Base-by-base conservation (phyloP, 1,140 invertebrate genomes). In the Trachymyrmex septentrionalis region DNA sequence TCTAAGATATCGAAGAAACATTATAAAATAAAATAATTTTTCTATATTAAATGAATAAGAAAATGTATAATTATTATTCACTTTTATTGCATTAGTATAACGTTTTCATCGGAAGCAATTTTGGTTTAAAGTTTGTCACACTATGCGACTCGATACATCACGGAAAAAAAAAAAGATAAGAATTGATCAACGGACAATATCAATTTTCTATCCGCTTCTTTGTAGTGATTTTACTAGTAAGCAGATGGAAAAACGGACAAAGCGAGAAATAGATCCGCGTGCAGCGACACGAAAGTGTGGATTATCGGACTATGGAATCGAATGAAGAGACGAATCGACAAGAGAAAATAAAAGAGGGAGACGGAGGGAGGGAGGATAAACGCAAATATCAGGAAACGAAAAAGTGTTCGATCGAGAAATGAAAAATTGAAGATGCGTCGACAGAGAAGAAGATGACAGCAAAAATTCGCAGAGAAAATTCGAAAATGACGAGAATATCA, bases 361-460 rank as follows among this genome's bases (percentile, higher is more conserved):
- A 48, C 21, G 3, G 34, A 64, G 24, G 16, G 30, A 27, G 16
- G 16, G 66, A 24, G 63, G 16, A 21, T 7, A 57, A 69, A 61
- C 30, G 71, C 72, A 66, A 84, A 73, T 75, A 61, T 85, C 57
- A 85, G 61, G 24, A 66, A 84, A 75, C 57, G 81, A 84, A 77
- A 85, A 64, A 77, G 82, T 57, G 59, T 12, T 38, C 71, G 73
- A 77, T 66, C 59, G 72, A 77, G 61, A 85, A 57, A 85, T 85
- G 82, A 85, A 78, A 66, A 78, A 85, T 76, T 78, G 82, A 85
- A 67, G 63, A 78, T 76, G 61, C 71, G 59, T 53, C 73, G 34
- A 57, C 48, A 21, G 27, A n/a, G 61, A 55, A 85, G 61, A 55
- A 67, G 64, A 78, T 85, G 48, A 63, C 69, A 63, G 38, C 27